Conservation (phyloP, 2,888 invertebrate species). For the Phrixothrix hirtus region DNA sequence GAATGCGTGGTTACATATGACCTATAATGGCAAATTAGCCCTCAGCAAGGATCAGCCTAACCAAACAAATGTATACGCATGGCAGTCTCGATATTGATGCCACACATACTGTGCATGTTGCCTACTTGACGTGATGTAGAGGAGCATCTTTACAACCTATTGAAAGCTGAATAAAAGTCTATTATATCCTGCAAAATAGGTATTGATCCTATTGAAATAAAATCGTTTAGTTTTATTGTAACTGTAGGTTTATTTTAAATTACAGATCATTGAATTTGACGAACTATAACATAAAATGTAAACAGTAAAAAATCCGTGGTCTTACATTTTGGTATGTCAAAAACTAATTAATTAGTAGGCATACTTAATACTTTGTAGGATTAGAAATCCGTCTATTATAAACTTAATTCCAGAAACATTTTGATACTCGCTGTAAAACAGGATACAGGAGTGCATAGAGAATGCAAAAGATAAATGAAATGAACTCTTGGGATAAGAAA, state of each 20-base stretch:
- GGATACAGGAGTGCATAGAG: slow-evolving; percentile 34
- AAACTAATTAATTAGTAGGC: no score
- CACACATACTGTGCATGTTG: slow-evolving; percentile 23
- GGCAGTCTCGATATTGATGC: slow-evolving; percentile 33
- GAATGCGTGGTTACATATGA: slow-evolving; percentile 31
- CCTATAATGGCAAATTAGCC: slow-evolving; percentile 37
- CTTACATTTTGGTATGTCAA: no score
- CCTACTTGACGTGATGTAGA: slow-evolving; percentile 34
- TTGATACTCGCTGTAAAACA: slow-evolving; percentile 20
- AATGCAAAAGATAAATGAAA: slow-evolving; percentile 48
- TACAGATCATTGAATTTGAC: no score
- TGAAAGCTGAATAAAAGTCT: slow-evolving; percentile 32
- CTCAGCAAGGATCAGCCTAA: slow-evolving; percentile 40
- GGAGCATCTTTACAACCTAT: slow-evolving; percentile 32
- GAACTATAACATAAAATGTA: no score
- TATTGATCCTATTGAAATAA: slow-evolving; percentile 27
- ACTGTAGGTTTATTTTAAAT: no score
- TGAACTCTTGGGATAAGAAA: slow-evolving; percentile 52
- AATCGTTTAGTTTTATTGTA: slow-evolving; percentile 24
- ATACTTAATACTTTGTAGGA: no score
- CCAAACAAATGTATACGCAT: slow-evolving; percentile 36
- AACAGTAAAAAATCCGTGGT: no score
- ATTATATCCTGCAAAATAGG: slow-evolving; percentile 26
- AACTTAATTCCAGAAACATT: slow-evolving; percentile 9
- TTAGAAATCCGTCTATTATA: no score